phyloP scores from a whole-genome alignment of 1,140 invertebrate genomes.

The Elymnias hypermnestra region DNA sequence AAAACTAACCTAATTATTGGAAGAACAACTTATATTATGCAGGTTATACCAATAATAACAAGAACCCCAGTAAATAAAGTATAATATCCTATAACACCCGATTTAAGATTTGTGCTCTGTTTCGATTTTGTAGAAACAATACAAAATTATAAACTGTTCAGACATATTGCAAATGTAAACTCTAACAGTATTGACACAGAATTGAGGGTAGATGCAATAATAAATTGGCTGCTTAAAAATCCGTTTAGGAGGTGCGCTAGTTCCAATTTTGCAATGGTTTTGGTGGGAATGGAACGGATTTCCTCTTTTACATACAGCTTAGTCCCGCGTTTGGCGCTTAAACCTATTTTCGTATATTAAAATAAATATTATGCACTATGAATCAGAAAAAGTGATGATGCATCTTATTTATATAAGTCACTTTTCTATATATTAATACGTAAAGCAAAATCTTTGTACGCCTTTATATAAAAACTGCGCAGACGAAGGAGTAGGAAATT shows the following conservation, averaged over 20 bases:
- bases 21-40: too few species aligned
- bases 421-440: too few species aligned
- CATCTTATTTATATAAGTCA: too few species aligned
- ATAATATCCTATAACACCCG: too few species aligned
- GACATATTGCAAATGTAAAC: background rate
- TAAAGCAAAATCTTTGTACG: too few species aligned
- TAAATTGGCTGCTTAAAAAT: conserved; percentile 33
- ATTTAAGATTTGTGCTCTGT: conserved; percentile 51
- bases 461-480: too few species aligned
- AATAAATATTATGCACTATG: too few species aligned
- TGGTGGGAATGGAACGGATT: conserved; percentile 32
- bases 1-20: too few species aligned
- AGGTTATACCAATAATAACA: too few species aligned
- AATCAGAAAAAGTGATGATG: too few species aligned
- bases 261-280: conserved; percentile 61
- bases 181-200: background rate
- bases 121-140: conserved; percentile 3
- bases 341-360: background rate
- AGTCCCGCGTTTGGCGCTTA: background rate
- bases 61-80: too few species aligned
- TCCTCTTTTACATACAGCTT: conserved; percentile 18
- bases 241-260: conserved; percentile 46
- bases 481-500: too few species aligned
- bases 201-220: background rate
- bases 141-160: conserved; percentile 17